phyloP scores from a whole-genome alignment of 2,888 invertebrate species.

The Ephialtes manifestator region DNA sequence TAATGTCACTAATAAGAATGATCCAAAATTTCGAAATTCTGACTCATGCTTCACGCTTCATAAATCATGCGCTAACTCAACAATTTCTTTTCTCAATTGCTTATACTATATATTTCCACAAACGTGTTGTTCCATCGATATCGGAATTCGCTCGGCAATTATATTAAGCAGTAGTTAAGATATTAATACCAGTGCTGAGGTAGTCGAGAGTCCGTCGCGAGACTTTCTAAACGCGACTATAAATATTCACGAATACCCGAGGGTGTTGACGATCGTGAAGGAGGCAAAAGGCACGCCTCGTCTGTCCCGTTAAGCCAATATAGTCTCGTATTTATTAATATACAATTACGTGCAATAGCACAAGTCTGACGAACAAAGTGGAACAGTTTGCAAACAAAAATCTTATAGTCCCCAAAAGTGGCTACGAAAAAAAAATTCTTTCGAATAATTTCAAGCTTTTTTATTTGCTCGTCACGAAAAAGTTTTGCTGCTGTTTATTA shows the following conservation, averaged over 20 bases:
- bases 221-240: conserved; percentile 65
- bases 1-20: too few relatives aligned
- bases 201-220: conserved; percentile 20
- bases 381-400: neutral
- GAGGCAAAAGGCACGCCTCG: conserved; percentile 21
- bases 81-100: neutral
- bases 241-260: conserved; percentile 61
- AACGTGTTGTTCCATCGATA: conserved; percentile 22
- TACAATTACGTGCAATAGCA: conserved; percentile 1
- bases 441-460: neutral
- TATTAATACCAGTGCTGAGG: conserved; percentile 27
- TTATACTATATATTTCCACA: conserved; percentile 1
- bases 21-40: neutral
- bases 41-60: neutral
- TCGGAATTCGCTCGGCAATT: conserved; percentile 52
- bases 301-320: conserved; percentile 3
- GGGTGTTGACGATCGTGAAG: conserved; percentile 61
- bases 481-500: too few relatives aligned
- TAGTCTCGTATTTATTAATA: conserved; percentile 9
- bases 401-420: neutral
- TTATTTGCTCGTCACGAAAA: neutral
- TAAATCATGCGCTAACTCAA: neutral
- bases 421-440: neutral
- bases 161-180: conserved; percentile 33
- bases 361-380: conserved; percentile 1